These are phyloP conservation scores for Porites rus DNA, from an alignment of 92 coral and sea anemone species.

Conservation along the genomic window DNA sequence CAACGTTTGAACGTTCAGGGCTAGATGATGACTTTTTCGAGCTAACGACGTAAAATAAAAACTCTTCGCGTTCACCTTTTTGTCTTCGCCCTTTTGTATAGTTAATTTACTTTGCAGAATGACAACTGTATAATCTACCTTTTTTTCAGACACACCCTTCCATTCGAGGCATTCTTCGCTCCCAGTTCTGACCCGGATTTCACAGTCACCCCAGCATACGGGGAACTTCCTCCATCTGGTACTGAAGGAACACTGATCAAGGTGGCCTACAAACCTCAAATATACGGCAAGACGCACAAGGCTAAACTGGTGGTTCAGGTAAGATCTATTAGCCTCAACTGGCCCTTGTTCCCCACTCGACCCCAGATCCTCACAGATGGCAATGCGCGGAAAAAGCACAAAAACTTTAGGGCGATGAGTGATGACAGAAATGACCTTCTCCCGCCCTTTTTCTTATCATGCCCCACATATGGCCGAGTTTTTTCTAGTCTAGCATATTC, in stretches of 20 bases:
- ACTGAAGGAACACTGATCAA: constrained; percentile 94
- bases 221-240: constrained; percentile 77
- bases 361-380: too few relatives aligned
- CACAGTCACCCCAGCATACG: constrained; percentile 77
- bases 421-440: too few relatives aligned
- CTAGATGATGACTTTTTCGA: too few relatives aligned
- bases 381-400: too few relatives aligned
- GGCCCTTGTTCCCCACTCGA: too few relatives aligned
- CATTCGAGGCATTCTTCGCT: constrained; percentile 90
- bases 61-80: background rate
- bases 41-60: too few relatives aligned
- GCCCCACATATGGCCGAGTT: too few relatives aligned
- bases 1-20: too few relatives aligned
- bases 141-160: constrained; percentile 75
- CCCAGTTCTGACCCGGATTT: constrained; percentile 90
- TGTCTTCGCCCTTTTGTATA: too few relatives aligned
- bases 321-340: background rate
- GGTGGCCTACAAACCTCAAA: constrained; percentile 84
- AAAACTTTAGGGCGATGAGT: too few relatives aligned
- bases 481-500: too few relatives aligned
- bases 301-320: constrained; percentile 98
- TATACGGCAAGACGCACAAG: constrained; percentile 94
- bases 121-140: background rate
- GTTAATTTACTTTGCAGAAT: background rate
- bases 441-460: too few relatives aligned